phyloP scores from a whole-genome alignment of 2,797 vertebrate genomes.

The Gallinago stenura region DNA sequence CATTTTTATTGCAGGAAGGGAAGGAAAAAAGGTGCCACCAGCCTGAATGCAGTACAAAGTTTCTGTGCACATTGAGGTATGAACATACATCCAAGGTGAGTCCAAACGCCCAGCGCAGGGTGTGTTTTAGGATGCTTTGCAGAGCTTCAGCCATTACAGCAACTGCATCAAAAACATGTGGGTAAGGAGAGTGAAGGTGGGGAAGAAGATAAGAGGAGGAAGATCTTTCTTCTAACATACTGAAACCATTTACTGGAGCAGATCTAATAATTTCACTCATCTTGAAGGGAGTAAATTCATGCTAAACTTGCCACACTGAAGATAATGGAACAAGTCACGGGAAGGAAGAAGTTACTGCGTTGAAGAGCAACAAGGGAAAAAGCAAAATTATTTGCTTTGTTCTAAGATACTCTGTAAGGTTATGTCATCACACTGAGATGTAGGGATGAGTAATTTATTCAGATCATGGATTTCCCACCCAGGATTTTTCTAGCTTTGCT shows the following conservation, averaged over 20 bases:
- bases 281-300: neutral
- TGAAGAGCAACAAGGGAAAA: neutral
- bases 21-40: neutral
- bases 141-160: neutral
- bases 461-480: neutral
- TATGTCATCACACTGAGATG: neutral
- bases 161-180: neutral
- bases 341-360: slow-evolving; percentile 24
- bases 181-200: neutral
- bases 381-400: neutral
- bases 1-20: neutral
- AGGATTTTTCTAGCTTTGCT: neutral
- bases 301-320: neutral
- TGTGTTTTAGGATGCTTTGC: neutral
- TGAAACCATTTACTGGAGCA: neutral
- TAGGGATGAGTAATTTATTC: neutral
- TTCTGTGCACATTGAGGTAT: neutral
- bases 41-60: neutral
- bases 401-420: neutral
- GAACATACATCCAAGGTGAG: neutral
- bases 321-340: neutral
- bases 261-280: neutral
- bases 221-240: neutral
- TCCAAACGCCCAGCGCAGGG: neutral
- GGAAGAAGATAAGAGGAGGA: neutral